phyloP scores from a whole-genome alignment of 2,113 vertebrate species.

The Saccopteryx bilineata region DNA sequence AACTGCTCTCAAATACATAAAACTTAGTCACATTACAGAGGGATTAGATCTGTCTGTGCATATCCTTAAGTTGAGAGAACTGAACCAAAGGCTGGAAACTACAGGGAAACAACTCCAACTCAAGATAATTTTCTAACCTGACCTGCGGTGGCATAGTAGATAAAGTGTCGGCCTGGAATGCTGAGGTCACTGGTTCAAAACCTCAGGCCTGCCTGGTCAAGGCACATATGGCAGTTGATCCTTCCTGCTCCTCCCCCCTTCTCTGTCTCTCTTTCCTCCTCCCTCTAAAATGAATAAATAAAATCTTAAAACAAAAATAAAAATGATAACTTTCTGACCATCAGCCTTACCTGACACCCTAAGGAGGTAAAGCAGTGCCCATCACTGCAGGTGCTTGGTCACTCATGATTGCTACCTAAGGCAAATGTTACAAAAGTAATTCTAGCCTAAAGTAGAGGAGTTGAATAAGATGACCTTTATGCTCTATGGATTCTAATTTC shows the following conservation, averaged over 20 bases:
- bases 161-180: no score
- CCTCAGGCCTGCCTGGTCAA: no score
- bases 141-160: no score
- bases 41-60: neutral
- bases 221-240: no score
- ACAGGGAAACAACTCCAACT: neutral
- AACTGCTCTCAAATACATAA: neutral
- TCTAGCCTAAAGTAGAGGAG: neutral
- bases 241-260: no score
- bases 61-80: neutral
- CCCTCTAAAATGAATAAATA: no score
- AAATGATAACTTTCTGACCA: neutral
- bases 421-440: neutral
- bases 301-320: no score
- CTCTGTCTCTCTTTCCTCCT: no score
- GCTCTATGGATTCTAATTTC: neutral
- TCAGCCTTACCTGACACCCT: neutral
- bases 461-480: neutral
- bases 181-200: no score
- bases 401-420: neutral
- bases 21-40: neutral
- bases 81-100: neutral
- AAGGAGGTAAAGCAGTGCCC: neutral
- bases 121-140: neutral
- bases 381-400: neutral